Percentiles rank a stretch among this genome's conserved stretches.
phyloP scores from a whole-genome alignment of 2,888 invertebrate genomes.

The Dynastes maya region DNA sequence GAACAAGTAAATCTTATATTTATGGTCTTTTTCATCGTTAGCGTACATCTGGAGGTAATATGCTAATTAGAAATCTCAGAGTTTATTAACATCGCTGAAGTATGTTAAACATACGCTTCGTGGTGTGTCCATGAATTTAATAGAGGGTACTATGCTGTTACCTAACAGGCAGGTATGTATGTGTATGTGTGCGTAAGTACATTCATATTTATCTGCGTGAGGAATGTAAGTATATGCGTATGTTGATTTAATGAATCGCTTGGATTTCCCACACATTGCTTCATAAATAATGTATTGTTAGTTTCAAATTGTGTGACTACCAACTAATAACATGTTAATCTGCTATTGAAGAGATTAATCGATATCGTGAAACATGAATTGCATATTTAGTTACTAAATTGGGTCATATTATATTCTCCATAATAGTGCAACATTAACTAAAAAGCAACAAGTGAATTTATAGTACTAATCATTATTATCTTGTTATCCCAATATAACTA shows the following conservation, averaged over 20 bases:
- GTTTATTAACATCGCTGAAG: conserved; percentile 46
- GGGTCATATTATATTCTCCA: too few species aligned
- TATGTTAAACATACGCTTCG: conserved; percentile 36
- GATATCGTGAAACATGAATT: neutral
- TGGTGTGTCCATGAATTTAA: conserved; percentile 42
- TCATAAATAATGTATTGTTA: conserved; percentile 1
- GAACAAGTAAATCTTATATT: conserved; percentile 39
- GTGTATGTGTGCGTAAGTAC: conserved; percentile 8
- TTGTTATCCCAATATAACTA: too few species aligned
- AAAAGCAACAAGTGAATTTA: neutral
- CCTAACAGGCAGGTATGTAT: neutral
- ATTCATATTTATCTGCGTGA: neutral
- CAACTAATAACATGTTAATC: neutral
- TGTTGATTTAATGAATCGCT: neutral
- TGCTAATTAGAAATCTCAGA: conserved; percentile 41
- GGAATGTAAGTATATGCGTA: neutral
- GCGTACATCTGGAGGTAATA: conserved; percentile 40
- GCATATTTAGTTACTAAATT: too few species aligned
- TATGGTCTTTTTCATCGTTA: conserved; percentile 34
- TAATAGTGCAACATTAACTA: too few species aligned
- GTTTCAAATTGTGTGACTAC: neutral
- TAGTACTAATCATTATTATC: too few species aligned
- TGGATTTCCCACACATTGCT: conserved; percentile 12
- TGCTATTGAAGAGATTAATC: neutral
- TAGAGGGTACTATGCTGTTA: conserved; percentile 33